A percentile compares a stretch with the other conserved stretches of the same genome.
phyloP scores from a whole-genome alignment of 2,797 vertebrate genomes.

The Oophaga sylvatica region DNA sequence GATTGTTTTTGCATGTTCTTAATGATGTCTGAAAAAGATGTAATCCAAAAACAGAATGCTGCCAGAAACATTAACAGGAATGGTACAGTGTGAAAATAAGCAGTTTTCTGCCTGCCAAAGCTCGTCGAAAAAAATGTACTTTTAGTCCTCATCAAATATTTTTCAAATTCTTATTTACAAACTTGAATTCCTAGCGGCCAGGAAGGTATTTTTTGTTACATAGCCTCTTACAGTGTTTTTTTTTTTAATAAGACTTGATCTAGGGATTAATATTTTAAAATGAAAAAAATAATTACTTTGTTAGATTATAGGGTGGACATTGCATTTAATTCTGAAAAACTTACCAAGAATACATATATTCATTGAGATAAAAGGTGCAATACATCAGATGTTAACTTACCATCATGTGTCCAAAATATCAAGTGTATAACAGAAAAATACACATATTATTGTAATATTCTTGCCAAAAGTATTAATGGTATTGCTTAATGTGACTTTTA shows the following conservation, averaged over 20 bases:
- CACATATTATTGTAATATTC: too few species aligned
- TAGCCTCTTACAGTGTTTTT: neutral
- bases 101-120: slow-evolving; percentile 60
- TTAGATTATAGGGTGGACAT: neutral
- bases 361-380: neutral
- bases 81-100: slow-evolving; percentile 55
- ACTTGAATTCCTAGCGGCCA: neutral
- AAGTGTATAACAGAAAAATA: too few species aligned
- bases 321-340: neutral
- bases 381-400: neutral
- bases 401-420: neutral
- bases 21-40: slow-evolving; percentile 62
- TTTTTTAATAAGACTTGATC: neutral
- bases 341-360: neutral
- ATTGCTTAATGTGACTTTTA: too few species aligned
- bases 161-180: neutral
- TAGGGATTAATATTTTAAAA: neutral
- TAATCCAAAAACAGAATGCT: slow-evolving; percentile 55
- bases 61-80: slow-evolving; percentile 62
- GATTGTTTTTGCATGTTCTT: slow-evolving; percentile 63
- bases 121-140: slow-evolving; percentile 58
- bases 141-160: slow-evolving; percentile 36
- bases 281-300: neutral
- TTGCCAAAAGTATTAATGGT: too few species aligned
- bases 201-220: neutral